Conservation (phyloP, 2,113 vertebrate species). For the Speoplatyrhinus poulsoni region DNA sequence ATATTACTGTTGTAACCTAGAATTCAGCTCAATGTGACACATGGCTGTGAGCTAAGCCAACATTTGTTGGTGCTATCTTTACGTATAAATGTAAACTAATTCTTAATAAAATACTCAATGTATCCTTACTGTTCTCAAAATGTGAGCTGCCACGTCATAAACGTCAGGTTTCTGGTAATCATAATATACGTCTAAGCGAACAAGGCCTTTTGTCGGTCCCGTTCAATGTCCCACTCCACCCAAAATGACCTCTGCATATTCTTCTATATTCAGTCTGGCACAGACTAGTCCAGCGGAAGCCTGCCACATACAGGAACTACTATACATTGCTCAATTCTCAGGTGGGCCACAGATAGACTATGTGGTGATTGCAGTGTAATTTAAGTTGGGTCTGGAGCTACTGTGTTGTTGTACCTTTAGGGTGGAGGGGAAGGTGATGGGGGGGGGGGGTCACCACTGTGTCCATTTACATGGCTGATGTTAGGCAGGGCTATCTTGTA, state of each 20-base stretch:
- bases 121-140: slow-evolving; percentile 13
- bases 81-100: slow-evolving; percentile 22
- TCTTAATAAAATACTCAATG: slow-evolving; percentile 13
- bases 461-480: background rate
- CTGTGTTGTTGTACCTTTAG: background rate
- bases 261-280: slow-evolving; percentile 19
- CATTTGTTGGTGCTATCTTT: background rate
- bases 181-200: slow-evolving; percentile 45
- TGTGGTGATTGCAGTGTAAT: background rate
- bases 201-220: slow-evolving; percentile 4
- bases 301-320: slow-evolving; percentile 15
- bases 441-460: background rate
- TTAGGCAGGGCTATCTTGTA: background rate
- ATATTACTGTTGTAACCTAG: background rate
- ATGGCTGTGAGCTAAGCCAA: slow-evolving; percentile 5
- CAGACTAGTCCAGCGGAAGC: background rate
- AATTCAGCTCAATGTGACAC: background rate
- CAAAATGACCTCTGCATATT: slow-evolving; percentile 49
- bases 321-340: slow-evolving; percentile 13
- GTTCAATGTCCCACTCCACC: slow-evolving; percentile 37
- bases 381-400: background rate
- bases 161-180: slow-evolving; percentile 25
- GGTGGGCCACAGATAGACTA: background rate
- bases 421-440: background rate
- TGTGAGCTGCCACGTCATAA: slow-evolving; percentile 3